A percentile compares a stretch with the other conserved stretches of the same genome.
Conservation (phyloP, 2,113 vertebrate species). For the Sceloporus undulatus region DNA sequence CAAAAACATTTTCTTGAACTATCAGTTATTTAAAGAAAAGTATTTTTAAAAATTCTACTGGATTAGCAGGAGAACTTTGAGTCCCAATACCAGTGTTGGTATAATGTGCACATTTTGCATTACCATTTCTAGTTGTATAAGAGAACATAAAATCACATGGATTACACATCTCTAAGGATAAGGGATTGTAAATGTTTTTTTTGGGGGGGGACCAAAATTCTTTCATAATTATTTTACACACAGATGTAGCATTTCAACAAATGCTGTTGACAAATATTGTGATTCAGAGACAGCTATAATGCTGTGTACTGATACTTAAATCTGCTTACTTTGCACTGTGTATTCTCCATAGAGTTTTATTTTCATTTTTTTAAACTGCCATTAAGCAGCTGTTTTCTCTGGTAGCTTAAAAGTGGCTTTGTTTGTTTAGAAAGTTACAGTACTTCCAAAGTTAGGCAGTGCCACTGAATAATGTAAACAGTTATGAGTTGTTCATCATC, state of each 20-base stretch:
- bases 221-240: conserved; percentile 27
- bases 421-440: not conserved
- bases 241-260: conserved; percentile 23
- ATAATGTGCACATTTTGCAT: not conserved
- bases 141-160: not conserved
- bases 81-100: not conserved
- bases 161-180: not conserved
- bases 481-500: conserved; percentile 7
- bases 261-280: conserved; percentile 37
- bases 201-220: not conserved
- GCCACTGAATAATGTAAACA: conserved; percentile 10
- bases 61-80: not conserved
- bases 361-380: not conserved
- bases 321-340: conserved; percentile 22
- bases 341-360: conserved; percentile 29
- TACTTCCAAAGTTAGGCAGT: not conserved
- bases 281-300: conserved; percentile 19
- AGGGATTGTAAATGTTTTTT: not conserved
- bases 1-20: not conserved
- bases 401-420: conserved; percentile 2
- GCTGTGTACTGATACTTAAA: conserved; percentile 7
- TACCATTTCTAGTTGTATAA: not conserved
- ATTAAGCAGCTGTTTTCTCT: conserved; percentile 39
- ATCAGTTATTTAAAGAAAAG: not conserved
- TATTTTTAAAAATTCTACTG: not conserved